These are phyloP conservation scores for Caenorhabditis wallacei DNA, from an alignment of 2,888 invertebrate species.

Conservation along the genomic window DNA sequence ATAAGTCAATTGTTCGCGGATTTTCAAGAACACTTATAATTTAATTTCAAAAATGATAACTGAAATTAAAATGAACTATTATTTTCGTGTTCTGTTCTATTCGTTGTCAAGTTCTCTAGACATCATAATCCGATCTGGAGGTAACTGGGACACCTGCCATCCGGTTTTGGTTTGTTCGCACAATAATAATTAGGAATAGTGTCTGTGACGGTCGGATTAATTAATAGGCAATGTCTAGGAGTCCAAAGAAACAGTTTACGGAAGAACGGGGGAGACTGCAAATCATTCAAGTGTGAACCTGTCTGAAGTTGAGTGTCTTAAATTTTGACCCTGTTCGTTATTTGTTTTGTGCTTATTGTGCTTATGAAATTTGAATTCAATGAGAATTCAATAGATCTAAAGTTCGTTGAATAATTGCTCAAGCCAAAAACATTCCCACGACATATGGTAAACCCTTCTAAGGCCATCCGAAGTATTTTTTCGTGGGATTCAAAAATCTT, in stretches of 20 bases:
- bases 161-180: not conserved
- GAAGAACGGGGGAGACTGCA: too few relatives aligned
- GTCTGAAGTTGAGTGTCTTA: too few relatives aligned
- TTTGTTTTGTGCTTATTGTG: too few relatives aligned
- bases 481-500: not conserved
- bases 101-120: not conserved
- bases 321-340: too few relatives aligned
- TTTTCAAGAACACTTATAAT: too few relatives aligned
- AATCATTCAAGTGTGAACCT: too few relatives aligned
- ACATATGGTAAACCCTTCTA: not conserved
- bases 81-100: not conserved
- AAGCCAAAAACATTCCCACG: not conserved
- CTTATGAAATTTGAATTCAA: not conserved
- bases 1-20: too few relatives aligned
- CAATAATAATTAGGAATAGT: not conserved
- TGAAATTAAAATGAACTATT: too few relatives aligned
- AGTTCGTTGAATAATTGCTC: not conserved
- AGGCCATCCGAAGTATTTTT: not conserved
- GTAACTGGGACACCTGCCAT: not conserved
- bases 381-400: not conserved
- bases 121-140: conserved; percentile 17
- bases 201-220: too few relatives aligned
- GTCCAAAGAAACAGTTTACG: too few relatives aligned
- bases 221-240: too few relatives aligned
- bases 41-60: too few relatives aligned